Conservation (phyloP, 2,113 vertebrate genomes). For the Nothocercus nigrocapillus region DNA sequence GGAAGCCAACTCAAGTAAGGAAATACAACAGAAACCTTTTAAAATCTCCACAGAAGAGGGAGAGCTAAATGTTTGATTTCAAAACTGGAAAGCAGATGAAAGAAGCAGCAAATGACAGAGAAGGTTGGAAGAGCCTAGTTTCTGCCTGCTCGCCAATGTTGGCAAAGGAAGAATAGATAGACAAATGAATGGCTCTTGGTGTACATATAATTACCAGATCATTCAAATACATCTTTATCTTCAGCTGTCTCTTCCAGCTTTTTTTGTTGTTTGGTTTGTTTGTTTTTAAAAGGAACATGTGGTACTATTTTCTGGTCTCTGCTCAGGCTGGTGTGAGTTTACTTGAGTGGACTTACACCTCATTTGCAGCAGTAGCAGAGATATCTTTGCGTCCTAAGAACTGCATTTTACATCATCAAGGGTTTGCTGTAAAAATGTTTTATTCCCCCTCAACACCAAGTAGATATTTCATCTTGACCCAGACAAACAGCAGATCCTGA, state of each 20-base stretch:
- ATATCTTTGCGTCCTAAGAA: background rate
- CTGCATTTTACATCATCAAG: background rate
- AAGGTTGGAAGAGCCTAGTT: background rate
- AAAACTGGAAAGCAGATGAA: slow-evolving; percentile 15
- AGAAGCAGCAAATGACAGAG: slow-evolving; percentile 3
- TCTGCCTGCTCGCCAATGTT: background rate
- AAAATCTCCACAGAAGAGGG: background rate
- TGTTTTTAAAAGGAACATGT: background rate
- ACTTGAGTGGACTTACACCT: background rate
- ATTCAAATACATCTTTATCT: slow-evolving; percentile 16
- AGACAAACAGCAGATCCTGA: slow-evolving; percentile 28
- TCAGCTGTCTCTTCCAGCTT: background rate
- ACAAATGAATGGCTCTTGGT: background rate
- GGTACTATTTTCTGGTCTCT: background rate
- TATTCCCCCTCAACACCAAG: slow-evolving; percentile 1
- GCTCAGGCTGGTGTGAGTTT: background rate
- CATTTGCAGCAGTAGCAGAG: background rate
- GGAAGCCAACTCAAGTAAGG: background rate
- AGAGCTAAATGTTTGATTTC: background rate
- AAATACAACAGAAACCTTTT: background rate
- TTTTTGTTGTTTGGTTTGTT: background rate
- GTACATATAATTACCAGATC: slow-evolving; percentile 23
- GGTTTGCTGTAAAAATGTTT: background rate
- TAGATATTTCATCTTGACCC: background rate
- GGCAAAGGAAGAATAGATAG: slow-evolving; percentile 18